A percentile compares a stretch with the other conserved stretches of the same genome.
phyloP scores from a whole-genome alignment of 2,888 invertebrate species.

The Dasypolia templi region DNA sequence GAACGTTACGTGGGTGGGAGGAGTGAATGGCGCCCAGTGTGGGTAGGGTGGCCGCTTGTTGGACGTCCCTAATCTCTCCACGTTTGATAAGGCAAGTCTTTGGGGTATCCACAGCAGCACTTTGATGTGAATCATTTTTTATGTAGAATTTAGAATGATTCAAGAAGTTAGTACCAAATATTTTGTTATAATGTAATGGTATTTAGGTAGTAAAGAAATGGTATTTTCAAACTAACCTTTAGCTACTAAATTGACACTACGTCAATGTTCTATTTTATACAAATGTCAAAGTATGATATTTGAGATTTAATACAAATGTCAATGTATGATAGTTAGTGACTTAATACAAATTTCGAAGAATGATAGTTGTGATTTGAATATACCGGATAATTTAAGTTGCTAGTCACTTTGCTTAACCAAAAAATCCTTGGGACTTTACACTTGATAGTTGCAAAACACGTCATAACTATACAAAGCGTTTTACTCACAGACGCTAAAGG shows the following conservation, averaged over 20 bases:
- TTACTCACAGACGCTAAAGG: neutral
- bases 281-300: neutral
- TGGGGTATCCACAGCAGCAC: neutral
- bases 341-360: neutral
- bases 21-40: neutral
- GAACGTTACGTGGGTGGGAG: slow-evolving; percentile 7
- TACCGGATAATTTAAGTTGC: neutral
- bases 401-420: too few relatives aligned
- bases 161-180: neutral
- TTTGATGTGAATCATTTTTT: neutral
- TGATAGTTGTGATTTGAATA: neutral
- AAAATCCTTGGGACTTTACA: neutral
- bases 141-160: neutral
- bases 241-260: neutral
- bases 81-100: slow-evolving; percentile 30
- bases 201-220: neutral
- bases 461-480: neutral
- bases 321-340: too few relatives aligned
- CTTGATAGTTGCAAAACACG: neutral
- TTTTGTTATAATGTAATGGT: neutral
- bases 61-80: neutral
- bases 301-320: neutral
- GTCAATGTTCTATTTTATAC: neutral
- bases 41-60: slow-evolving; percentile 22
- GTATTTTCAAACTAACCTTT: too few relatives aligned